A percentile compares a stretch with the other conserved stretches of the same genome.
Evolutionary conservation across 2,797 vertebrate species (phyloP).

Genomic region (Poliocrania exsul): DNA sequence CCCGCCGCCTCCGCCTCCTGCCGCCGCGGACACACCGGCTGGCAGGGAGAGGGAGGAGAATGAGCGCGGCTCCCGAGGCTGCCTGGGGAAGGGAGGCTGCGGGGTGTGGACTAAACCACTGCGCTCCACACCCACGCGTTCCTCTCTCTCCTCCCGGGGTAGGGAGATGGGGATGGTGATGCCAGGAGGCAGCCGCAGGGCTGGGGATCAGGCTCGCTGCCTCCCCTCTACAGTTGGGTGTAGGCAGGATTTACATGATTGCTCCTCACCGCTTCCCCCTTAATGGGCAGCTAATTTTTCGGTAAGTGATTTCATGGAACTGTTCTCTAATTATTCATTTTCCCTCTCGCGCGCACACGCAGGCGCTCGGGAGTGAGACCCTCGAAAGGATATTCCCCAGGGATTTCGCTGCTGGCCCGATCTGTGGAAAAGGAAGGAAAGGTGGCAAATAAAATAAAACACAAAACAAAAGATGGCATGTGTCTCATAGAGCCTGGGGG

Average conservation of each 20-base stretch:
- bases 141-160: not conserved
- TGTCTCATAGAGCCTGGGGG: not conserved
- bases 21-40: constrained; percentile 44
- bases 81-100: constrained; percentile 41
- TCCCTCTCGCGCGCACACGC: not conserved
- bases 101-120: constrained; percentile 64
- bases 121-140: constrained; percentile 63
- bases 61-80: constrained; percentile 31
- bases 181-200: not conserved
- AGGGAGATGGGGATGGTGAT: not conserved
- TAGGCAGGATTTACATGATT: constrained; percentile 44
- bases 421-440: not conserved
- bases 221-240: not conserved
- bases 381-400: not conserved
- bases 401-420: not conserved
- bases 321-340: constrained; percentile 58
- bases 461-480: not conserved
- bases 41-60: constrained; percentile 63
- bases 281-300: constrained; percentile 75
- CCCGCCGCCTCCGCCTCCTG: constrained; percentile 33
- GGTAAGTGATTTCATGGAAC: constrained; percentile 68
- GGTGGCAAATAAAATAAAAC: not conserved
- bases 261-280: constrained; percentile 30
- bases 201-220: not conserved
- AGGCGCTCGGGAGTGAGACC: not conserved